Conservation (phyloP, 2,888 invertebrate genomes). For the Aspidapion aeneum region DNA sequence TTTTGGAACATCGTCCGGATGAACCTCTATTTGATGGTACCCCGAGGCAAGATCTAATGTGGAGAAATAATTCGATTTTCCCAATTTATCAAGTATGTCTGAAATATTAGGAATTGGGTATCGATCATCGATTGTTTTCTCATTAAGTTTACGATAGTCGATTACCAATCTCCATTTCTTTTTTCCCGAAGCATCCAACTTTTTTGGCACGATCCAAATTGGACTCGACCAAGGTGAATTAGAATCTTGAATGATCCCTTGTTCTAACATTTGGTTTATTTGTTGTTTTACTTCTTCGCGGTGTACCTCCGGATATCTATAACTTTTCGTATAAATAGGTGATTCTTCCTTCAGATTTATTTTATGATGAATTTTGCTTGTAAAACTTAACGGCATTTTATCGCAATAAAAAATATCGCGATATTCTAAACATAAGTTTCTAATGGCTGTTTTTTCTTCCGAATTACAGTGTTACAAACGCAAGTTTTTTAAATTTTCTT, state of each 20-base stretch:
- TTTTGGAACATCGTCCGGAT: not conserved
- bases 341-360: too few species aligned
- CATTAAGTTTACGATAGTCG: not conserved
- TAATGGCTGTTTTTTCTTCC: not conserved
- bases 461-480: not conserved
- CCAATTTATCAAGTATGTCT: not conserved
- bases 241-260: too few species aligned
- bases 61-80: slow-evolving; percentile 1
- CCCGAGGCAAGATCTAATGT: not conserved
- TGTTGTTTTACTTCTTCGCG: too few species aligned
- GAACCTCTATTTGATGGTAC: not conserved
- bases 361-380: not conserved
- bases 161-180: slow-evolving; percentile 1
- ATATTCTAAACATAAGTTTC: not conserved
- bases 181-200: not conserved
- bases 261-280: too few species aligned
- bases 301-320: too few species aligned
- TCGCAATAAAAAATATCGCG: not conserved
- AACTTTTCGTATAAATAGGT: too few species aligned
- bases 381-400: not conserved
- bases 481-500: slow-evolving; percentile 1
- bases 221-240: not conserved
- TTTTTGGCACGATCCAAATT: slow-evolving; percentile 4
- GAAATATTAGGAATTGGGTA: not conserved
- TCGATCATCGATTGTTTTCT: not conserved